Evolutionary conservation across 2,113 vertebrate species (phyloP).

Genomic region (Indicator maculatus): DNA sequence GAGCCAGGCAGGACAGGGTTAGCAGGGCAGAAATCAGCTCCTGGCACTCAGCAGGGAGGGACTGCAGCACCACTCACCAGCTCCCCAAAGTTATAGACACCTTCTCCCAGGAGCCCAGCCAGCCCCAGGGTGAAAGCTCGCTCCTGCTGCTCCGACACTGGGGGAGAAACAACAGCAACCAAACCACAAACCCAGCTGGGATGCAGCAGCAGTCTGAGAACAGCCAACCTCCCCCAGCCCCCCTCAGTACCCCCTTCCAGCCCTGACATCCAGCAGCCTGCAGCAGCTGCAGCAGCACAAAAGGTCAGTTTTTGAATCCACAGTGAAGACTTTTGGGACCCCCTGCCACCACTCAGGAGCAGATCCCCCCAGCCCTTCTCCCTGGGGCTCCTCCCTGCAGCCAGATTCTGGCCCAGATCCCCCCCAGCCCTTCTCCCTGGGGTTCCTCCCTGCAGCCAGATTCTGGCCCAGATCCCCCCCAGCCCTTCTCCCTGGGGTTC

Average conservation of each 20-base stretch:
- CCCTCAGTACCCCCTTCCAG: not conserved
- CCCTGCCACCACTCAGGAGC: not conserved
- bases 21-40: rapidly evolving
- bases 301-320: not conserved
- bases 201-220: not conserved
- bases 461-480: no score
- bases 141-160: slow-evolving; percentile 95
- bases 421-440: no score
- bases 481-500: no score
- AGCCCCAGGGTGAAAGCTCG: slow-evolving; percentile 94
- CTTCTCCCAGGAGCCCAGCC: slow-evolving; percentile 93
- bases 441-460: no score
- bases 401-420: no score
- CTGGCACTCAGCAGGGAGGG: not conserved
- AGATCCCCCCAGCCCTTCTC: not conserved
- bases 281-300: not conserved
- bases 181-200: not conserved
- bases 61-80: slow-evolving; percentile 77
- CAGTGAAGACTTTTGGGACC: not conserved
- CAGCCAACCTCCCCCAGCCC: not conserved
- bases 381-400: rapidly evolving
- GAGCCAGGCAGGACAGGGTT: not conserved
- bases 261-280: not conserved
- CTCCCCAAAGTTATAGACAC: slow-evolving; percentile 97
- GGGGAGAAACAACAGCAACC: rapidly evolving